Percentiles rank a stretch among this genome's conserved stretches.
These are phyloP conservation scores for Dipus sagitta DNA, from an alignment of 2,797 vertebrate genomes.

Conservation along the genomic window DNA sequence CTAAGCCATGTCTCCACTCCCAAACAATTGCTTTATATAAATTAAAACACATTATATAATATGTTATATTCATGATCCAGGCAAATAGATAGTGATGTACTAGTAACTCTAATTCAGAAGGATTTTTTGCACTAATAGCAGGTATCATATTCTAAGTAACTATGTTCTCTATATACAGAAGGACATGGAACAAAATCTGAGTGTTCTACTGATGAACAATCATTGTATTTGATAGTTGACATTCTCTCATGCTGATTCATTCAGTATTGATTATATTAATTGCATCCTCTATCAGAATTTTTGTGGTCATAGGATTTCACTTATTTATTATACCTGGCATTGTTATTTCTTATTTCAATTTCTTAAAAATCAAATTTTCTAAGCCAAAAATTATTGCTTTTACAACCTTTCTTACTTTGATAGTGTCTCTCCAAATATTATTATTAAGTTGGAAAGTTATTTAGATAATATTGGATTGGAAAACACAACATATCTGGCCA, in stretches of 20 bases:
- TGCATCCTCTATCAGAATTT: neutral
- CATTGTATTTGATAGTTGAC: neutral
- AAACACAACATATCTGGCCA: neutral
- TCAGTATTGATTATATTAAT: neutral
- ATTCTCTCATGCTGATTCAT: neutral
- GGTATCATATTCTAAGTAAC: too few species aligned
- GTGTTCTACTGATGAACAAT: neutral
- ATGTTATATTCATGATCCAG: neutral
- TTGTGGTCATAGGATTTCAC: neutral
- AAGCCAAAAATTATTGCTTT: neutral
- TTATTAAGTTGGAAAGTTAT: neutral
- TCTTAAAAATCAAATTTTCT: neutral
- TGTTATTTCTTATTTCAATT: neutral
- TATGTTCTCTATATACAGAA: too few species aligned
- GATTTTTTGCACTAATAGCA: too few species aligned
- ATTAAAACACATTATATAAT: neutral
- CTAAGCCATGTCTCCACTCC: too few species aligned
- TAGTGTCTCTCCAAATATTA: neutral
- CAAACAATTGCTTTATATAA: too few species aligned
- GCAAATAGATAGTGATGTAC: neutral
- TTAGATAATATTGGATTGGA: neutral
- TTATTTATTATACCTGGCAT: neutral
- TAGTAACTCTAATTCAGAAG: neutral
- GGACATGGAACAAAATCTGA: too few species aligned
- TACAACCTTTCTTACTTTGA: neutral